Evolutionary conservation across 2,113 vertebrate species (phyloP), one percentile per base, ranked within the genome.

Genomic region (Passer domesticus): DNA sequence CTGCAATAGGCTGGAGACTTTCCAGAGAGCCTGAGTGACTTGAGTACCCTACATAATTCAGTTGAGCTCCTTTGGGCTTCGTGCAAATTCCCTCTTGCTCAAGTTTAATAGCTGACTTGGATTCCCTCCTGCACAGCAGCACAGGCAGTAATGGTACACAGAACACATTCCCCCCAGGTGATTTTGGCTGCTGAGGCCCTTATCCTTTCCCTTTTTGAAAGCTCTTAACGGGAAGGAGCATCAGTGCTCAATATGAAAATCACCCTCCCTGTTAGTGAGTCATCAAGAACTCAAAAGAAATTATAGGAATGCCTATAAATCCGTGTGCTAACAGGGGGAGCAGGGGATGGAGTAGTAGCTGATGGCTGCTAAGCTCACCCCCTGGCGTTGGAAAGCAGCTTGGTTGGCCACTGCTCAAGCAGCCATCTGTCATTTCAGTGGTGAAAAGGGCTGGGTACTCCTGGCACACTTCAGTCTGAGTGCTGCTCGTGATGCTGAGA

Each of bases 241-340:
- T 72, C 11, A 2, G 28, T 44, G 78, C 52, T 85, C 31, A 30
- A 9, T 50, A 27, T 1, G 6, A 55, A 90, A 82, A 82, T 75
- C 33, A 49, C 60, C 47, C 23, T 84, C 30, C 74, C 66, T 50
- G 52, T 59, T 63, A 59, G 43, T 33, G 69, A 78, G 49, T 43
- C 56, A 63, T 63, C 60, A 72, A 63, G 88, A 91, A 30, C 30
- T 79, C 70, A 23, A 23, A 94, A 67, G 82, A 79, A 95, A 75
- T 78, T 7, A 37, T 39, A 3, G 60, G 49, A 85, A 82, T 43
- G 70, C 44, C 85, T 62, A 47, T 53, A 55, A 90, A 88, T 85
- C 82, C 64, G 0, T 68, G 53, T 67, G 43, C 52, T 43, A 35
- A 16, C 56, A 85, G 81, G 70, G 43, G 43, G 56, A 93, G 47